Conservation (phyloP, 2,113 vertebrate species). For the Girardinichthys multiradiatus region DNA sequence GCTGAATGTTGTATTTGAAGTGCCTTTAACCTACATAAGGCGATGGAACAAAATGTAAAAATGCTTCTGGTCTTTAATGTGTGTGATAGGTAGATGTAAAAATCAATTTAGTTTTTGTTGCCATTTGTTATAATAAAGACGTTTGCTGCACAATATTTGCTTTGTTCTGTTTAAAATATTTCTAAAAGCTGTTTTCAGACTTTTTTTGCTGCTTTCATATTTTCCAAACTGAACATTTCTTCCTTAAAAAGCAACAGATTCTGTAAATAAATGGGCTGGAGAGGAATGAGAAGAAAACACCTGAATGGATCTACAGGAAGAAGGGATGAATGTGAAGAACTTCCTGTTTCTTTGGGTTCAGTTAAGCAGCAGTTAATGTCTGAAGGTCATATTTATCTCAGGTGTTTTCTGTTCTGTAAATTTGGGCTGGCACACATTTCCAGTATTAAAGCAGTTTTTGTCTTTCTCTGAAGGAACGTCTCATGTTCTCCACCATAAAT, state of each 20-base stretch:
- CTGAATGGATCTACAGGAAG: too few species aligned
- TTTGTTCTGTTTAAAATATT: too few species aligned
- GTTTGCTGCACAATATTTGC: neutral
- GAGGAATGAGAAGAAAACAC: neutral
- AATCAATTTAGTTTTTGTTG: slow-evolving; percentile 17
- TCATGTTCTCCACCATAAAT: neutral
- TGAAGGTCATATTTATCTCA: too few species aligned
- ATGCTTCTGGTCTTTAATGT: slow-evolving; percentile 1
- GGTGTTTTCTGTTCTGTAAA: too few species aligned
- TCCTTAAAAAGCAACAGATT: neutral
- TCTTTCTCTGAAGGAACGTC: neutral
- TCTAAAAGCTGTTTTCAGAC: too few species aligned
- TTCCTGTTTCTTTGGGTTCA: neutral
- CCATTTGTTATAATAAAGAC: neutral
- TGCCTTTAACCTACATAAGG: slow-evolving; percentile 34
- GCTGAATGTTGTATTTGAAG: slow-evolving; percentile 9
- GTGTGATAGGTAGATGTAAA: slow-evolving; percentile 3
- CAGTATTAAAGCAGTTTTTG: neutral
- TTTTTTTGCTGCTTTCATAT: neutral
- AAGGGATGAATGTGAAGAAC: too few species aligned
- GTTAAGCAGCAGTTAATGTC: too few species aligned
- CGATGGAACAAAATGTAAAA: neutral
- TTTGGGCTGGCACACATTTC: too few species aligned
- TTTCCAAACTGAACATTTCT: neutral
- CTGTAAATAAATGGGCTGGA: neutral